Conservation (phyloP, 2,113 vertebrate genomes). For the Pelmatolapia mariae region DNA sequence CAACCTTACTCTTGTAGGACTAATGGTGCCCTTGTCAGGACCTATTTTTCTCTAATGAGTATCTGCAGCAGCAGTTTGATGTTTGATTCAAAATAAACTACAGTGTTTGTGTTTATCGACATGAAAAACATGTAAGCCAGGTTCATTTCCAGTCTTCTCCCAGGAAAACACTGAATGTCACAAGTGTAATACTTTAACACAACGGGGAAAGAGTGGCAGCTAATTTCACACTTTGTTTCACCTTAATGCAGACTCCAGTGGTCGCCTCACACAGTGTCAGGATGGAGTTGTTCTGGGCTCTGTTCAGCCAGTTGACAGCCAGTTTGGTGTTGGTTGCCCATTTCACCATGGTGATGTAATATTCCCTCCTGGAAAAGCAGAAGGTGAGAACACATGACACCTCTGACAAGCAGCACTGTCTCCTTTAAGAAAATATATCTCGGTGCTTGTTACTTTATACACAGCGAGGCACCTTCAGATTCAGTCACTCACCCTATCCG, state of each 20-base stretch:
- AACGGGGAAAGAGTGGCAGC: background rate
- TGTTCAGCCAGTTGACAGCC: slow-evolving; percentile 96
- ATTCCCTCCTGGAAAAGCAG: slow-evolving; percentile 75
- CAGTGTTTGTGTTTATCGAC: background rate
- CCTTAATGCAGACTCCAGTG: slow-evolving; percentile 94
- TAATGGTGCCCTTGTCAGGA: background rate
- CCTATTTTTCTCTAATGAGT: background rate
- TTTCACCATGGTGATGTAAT: slow-evolving; percentile 96
- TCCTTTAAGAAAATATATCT: background rate
- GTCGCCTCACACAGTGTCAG: slow-evolving; percentile 94
- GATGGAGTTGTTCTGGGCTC: slow-evolving; percentile 94
- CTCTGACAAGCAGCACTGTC: background rate
- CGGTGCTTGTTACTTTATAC: background rate
- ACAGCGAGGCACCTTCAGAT: background rate
- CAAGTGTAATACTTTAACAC: background rate
- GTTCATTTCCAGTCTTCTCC: background rate
- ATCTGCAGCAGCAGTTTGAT: background rate
- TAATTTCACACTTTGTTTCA: slow-evolving; percentile 30
- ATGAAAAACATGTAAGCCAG: background rate
- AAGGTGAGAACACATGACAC: background rate
- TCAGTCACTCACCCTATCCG: slow-evolving; percentile 82
- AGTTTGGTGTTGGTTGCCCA: slow-evolving; percentile 98
- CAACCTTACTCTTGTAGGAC: background rate
- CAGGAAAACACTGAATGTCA: background rate
- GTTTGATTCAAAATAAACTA: background rate